Evolutionary conservation across 1,140 invertebrate genomes (phyloP).

Genomic region (Zaprionus gabonicus): DNA sequence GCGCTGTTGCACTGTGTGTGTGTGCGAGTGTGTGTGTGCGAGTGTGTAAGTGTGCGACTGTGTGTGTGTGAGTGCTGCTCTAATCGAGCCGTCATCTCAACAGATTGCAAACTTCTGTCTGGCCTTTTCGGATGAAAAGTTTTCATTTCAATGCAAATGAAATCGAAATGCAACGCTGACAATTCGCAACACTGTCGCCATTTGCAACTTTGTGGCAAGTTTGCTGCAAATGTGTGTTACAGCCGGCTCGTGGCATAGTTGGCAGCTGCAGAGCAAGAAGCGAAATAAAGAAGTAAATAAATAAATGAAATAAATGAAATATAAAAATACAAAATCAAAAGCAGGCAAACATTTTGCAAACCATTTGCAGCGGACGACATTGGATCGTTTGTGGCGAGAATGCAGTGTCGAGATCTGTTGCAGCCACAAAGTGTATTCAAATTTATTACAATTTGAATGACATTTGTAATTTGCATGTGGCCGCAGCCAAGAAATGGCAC

Average conservation of each 20-base stretch:
- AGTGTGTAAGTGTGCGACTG: not conserved
- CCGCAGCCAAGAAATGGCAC: constrained; percentile 16
- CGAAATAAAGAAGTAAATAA: constrained; percentile 24
- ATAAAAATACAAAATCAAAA: constrained; percentile 2
- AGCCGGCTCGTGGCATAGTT: constrained; percentile 68
- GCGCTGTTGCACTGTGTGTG: not conserved
- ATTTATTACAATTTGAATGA: constrained; percentile 48
- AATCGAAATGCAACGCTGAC: constrained; percentile 65
- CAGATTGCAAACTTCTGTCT: constrained; percentile 32
- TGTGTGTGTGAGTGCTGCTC: constrained; percentile 6
- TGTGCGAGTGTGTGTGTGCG: not conserved
- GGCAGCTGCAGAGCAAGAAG: constrained; percentile 45
- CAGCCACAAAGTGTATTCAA: constrained; percentile 31
- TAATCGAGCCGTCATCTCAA: constrained; percentile 47
- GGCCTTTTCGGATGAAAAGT: constrained; percentile 31
- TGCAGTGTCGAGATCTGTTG: constrained; percentile 23
- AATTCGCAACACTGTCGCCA: constrained; percentile 29
- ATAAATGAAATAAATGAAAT: constrained; percentile 6
- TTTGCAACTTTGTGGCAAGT: constrained; percentile 26
- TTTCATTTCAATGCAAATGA: constrained; percentile 54
- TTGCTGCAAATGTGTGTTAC: constrained; percentile 45
- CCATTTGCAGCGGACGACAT: constrained; percentile 52
- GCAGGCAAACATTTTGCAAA: constrained; percentile 63
- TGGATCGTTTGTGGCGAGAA: constrained; percentile 3
- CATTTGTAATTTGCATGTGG: constrained; percentile 52